Percentiles rank a stretch among this genome's conserved stretches.
Evolutionary conservation across 2,113 vertebrate genomes (phyloP).

Genomic region (Oreochromis tanganicae): DNA sequence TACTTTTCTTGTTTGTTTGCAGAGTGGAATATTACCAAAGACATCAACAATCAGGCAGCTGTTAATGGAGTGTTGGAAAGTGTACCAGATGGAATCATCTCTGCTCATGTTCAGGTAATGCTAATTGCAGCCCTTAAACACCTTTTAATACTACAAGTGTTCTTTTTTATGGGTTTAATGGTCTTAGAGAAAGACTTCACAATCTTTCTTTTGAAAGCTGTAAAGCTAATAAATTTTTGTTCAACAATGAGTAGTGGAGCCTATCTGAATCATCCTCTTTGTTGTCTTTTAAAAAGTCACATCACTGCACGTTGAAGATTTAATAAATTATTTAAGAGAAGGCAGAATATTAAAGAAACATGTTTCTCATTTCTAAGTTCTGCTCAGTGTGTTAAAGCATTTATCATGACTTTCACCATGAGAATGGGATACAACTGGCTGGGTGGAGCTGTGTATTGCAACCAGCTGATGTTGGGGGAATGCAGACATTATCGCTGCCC

Average conservation of each 20-base stretch:
- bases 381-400: not conserved
- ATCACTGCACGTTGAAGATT: not conserved
- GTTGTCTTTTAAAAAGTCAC: not conserved
- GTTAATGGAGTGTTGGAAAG: constrained; percentile 78
- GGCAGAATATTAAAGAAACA: not conserved
- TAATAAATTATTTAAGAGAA: not conserved
- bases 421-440: not conserved
- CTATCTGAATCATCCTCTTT: constrained; percentile 37
- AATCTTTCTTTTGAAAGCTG: not conserved
- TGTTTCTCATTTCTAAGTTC: not conserved
- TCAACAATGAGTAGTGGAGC: constrained; percentile 33
- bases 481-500: not conserved
- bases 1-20: not conserved
- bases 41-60: constrained; percentile 69
- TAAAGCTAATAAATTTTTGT: constrained; percentile 17
- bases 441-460: not conserved
- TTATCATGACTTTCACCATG: not conserved
- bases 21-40: constrained; percentile 86
- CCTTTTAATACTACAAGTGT: constrained; percentile 1
- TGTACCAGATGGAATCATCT: constrained; percentile 76
- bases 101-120: constrained; percentile 83
- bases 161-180: not conserved
- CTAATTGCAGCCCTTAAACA: constrained; percentile 44
- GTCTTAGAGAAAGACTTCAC: not conserved
- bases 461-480: not conserved